phyloP scores from a whole-genome alignment of 2,797 vertebrate genomes.

The Sebastiscus tertius region DNA sequence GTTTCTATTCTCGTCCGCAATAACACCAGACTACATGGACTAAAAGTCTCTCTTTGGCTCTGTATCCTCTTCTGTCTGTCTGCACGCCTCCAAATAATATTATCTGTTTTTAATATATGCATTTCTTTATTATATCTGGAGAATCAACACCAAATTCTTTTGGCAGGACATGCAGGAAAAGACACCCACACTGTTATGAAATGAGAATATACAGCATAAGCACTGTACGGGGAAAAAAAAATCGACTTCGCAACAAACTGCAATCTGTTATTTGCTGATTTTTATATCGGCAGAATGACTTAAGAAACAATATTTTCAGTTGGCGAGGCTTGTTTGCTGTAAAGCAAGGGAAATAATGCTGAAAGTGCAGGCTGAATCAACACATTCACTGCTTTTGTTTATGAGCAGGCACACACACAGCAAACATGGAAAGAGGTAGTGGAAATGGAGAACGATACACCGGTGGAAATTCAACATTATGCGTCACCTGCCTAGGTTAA shows the following conservation, averaged over 20 bases:
- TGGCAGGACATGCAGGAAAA: not conserved
- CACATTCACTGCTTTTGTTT: not conserved
- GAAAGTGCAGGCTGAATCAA: not conserved
- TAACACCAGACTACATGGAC: slow-evolving; percentile 13
- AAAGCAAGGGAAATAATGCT: not conserved
- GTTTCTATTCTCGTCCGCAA: slow-evolving; percentile 42
- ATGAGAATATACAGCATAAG: not conserved
- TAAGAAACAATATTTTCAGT: not conserved
- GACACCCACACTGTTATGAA: not conserved
- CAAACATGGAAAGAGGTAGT: not conserved
- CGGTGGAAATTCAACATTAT: not conserved
- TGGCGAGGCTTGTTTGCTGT: not conserved
- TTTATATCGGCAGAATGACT: not conserved
- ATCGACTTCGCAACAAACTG: not conserved
- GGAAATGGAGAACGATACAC: not conserved
- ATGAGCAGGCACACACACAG: not conserved
- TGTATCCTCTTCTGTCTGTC: not conserved
- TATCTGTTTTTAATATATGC: not conserved
- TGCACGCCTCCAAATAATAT: slow-evolving; percentile 11
- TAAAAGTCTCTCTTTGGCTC: slow-evolving; percentile 23
- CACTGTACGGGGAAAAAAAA: not conserved
- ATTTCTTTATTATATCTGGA: not conserved
- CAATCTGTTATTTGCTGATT: not conserved
- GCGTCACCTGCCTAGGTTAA: not conserved
- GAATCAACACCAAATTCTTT: not conserved